Evolutionary conservation across 2,888 invertebrate species (phyloP), one percentile per base, ranked within the genome.

Genomic region (Venusia cambrica): DNA sequence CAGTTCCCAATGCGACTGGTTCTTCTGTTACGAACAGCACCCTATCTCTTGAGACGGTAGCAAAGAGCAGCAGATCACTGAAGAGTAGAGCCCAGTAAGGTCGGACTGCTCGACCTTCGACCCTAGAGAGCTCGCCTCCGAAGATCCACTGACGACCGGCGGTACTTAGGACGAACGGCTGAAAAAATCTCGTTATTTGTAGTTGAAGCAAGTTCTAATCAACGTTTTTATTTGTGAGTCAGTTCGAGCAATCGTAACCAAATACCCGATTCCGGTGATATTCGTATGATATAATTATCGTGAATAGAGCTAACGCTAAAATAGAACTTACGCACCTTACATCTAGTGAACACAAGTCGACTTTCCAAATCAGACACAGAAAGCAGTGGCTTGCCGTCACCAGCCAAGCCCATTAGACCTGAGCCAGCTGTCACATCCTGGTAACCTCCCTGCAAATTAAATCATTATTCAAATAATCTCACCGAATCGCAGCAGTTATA

Each of bases 71-170:
- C 24, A 96, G 90, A 72, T 96, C 96, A 52, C 92, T 94, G 68
- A 96, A 94, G 22, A 96, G 87, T 36, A 96, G 79, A 0, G 95
- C 94, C 96, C 96, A 96, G 66, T 94, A 95, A 0, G 95, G 94
- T 42, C 94, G 90, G 11, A 94, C 89, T 1, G 93, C 91, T 22
- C 95, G 89, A 1, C 95, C 95, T 78, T 96, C 96, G 1, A 95
- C 93, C 45, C 94, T 89, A 5, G 93, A 92, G 12, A 96, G 77
- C 57, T 96, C 95, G 0, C 96, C 95, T 2, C 95, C 96, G 56
- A 96, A 96, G 37, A 96, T 93, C 96, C 96, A 96, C 73, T 95
- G 95, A 28, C 96, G 89, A 11, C 95, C 95, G 28, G 94, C 92
- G 55, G 93, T 92, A 60, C 93, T 93, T 69, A 96, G 81, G 30